Base-by-base conservation (phyloP, 2,797 vertebrate genomes). In the Coilia nasus region DNA sequence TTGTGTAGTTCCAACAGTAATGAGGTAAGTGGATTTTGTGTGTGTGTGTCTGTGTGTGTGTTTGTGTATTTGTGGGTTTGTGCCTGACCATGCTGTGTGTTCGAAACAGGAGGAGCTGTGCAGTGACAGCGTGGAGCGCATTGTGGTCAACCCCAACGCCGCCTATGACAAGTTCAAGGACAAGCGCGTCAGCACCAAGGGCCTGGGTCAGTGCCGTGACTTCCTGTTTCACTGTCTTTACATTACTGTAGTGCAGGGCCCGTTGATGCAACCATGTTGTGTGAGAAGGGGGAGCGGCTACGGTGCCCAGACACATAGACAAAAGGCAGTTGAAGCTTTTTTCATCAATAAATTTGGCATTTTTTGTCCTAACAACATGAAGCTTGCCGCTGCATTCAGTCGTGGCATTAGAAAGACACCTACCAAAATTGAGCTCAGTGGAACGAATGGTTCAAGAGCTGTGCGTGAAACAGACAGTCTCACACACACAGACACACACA, bases 101-200 rank as follows among this genome's bases (percentile, higher is more conserved):
- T 11, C 35, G 19, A 10, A 19, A 78, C 94, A 99, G 98, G 97
- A 99, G 94, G 98, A 99, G 93, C 95, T 99, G 87, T 98, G 96
- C 85, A 99, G 98, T 89, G 97, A 97, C 92, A 99, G 98, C 0
- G 98, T 99, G 93, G 98, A 99, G 88, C 96, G 98, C 90, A 97
- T 99, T 88, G 98, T 99, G 91, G 98, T 99, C 92, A 99, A 99
- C 92, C 98, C 98, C 87, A 99, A 99, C 10, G 98, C 98, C 0
- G 97, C 98, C 83, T 99, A 97, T 3, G 98, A 99, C 95, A 99
- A 99, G 94, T 99, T 99, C 93, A 97, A 97, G 89, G 98, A 99
- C 95, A 99, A 99, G 91, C 95, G 96, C 60, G 93, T 99, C 93
- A 93, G 91, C 91, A 97, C 97, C 78, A 97, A 97, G 91, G 97